These are phyloP conservation scores for Atlantisia rogersi DNA, from an alignment of 2,113 vertebrate genomes.

Conservation along the genomic window DNA sequence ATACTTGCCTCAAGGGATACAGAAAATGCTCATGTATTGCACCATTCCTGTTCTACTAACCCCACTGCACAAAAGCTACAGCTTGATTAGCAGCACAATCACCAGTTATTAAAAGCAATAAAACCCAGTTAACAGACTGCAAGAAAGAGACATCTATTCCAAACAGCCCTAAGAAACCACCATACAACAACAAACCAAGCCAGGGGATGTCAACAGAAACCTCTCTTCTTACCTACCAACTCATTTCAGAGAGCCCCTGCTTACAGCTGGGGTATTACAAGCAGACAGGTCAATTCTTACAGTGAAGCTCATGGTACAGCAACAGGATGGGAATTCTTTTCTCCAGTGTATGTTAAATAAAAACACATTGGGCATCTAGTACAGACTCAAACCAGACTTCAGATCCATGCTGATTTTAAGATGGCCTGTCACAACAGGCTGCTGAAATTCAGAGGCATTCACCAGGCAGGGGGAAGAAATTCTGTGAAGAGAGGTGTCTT, in stretches of 20 bases:
- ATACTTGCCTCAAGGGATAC: not conserved
- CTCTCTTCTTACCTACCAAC: not conserved
- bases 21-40: accelerated
- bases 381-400: not conserved
- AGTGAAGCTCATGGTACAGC: not conserved
- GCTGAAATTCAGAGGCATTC: not conserved
- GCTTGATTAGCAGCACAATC: not conserved
- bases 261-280: not conserved
- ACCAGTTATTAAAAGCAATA: not conserved
- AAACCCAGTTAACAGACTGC: not conserved
- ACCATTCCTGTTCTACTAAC: not conserved
- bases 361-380: accelerated
- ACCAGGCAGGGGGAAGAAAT: not conserved
- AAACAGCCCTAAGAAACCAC: not conserved
- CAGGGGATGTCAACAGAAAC: not conserved
- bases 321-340: not conserved
- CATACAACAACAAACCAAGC: not conserved
- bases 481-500: not conserved
- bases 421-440: not conserved
- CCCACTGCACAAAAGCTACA: not conserved
- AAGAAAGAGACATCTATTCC: not conserved
- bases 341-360: not conserved
- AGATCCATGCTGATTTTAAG: not conserved
- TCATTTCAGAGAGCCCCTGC: not conserved
- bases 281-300: not conserved